These are phyloP conservation scores for Agrotis segetum DNA, from an alignment of 2,888 invertebrate species.

Conservation along the genomic window DNA sequence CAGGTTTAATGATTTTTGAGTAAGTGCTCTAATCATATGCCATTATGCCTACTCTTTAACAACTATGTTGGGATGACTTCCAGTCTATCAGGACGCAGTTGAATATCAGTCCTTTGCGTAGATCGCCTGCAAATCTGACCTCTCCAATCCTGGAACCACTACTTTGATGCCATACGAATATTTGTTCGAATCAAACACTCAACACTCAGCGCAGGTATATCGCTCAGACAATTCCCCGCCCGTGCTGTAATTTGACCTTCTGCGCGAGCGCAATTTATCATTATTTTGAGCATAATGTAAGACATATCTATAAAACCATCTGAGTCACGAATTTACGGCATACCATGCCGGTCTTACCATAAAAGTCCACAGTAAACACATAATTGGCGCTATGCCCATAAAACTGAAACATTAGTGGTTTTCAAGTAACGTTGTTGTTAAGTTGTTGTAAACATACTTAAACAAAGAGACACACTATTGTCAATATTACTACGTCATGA, in stretches of 20 bases:
- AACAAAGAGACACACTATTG: conserved; percentile 11
- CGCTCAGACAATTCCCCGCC: too few species aligned
- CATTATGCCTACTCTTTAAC: too few species aligned
- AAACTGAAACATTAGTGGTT: conserved; percentile 15
- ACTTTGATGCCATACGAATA: too few species aligned
- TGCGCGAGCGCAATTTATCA: too few species aligned
- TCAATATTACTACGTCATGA: conserved; percentile 8
- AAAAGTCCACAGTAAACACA: background rate
- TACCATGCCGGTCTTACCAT: conserved; percentile 8
- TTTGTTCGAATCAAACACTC: too few species aligned
- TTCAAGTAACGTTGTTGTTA: conserved; percentile 2
- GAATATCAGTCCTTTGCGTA: too few species aligned
- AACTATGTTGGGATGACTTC: too few species aligned
- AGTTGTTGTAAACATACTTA: background rate
- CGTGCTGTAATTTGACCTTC: background rate
- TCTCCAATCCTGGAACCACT: too few species aligned
- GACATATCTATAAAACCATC: background rate
- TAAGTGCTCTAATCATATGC: background rate
- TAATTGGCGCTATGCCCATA: conserved; percentile 12
- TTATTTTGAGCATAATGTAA: background rate
- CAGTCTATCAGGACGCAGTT: too few species aligned
- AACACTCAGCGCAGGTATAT: too few species aligned
- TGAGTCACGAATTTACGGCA: conserved; percentile 20
- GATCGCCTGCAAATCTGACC: too few species aligned
- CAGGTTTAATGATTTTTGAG: background rate